Conservation (phyloP, 2,888 invertebrate genomes). For the Epistrophe grossulariae region DNA sequence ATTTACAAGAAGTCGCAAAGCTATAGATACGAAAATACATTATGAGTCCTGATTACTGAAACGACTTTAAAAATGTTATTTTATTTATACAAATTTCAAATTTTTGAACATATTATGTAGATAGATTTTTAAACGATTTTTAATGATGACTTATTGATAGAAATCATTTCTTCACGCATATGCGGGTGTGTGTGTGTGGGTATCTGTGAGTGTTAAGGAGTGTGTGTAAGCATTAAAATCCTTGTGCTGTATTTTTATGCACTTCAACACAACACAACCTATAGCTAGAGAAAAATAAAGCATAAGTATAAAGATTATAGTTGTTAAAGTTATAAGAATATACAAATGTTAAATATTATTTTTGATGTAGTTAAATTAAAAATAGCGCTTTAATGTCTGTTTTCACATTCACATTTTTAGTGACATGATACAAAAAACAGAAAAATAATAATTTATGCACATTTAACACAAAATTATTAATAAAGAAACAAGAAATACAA, state of each 20-base stretch:
- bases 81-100: neutral
- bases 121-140: neutral
- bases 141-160: constrained; percentile 7
- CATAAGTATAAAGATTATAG: constrained; percentile 67
- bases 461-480: constrained; percentile 31
- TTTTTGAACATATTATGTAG: neutral
- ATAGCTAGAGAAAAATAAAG: constrained; percentile 66
- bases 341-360: constrained; percentile 25
- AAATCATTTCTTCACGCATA: constrained; percentile 46
- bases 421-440: constrained; percentile 4
- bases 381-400: constrained; percentile 30
- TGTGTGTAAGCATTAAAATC: constrained; percentile 55
- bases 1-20: constrained; percentile 9
- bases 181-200: constrained; percentile 18
- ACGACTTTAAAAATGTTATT: constrained; percentile 13
- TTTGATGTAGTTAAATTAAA: constrained; percentile 1
- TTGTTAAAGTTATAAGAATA: constrained; percentile 57
- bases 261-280: constrained; percentile 65
- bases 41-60: constrained; percentile 30
- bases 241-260: constrained; percentile 58
- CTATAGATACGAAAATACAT: neutral
- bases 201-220: constrained; percentile 25
- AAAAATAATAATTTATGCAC: neutral
- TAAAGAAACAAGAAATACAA: constrained; percentile 44
- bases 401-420: neutral